Percentiles rank a stretch among this genome's conserved stretches.
Conservation (phyloP, 2,113 vertebrate genomes). For the Catharus bicknelli region DNA sequence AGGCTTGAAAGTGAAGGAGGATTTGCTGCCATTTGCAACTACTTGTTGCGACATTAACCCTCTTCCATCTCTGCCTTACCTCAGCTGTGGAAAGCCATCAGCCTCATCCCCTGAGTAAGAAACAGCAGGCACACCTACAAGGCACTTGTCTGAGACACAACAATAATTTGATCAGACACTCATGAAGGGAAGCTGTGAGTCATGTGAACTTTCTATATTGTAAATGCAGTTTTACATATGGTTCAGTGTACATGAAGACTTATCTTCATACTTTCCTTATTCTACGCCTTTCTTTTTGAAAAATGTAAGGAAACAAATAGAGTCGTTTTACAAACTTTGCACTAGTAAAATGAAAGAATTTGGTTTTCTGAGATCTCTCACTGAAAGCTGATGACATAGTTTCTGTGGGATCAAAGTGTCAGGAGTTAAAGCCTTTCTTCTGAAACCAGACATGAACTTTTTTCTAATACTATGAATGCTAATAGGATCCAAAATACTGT, state of each 20-base stretch:
- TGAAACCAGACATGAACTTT: neutral
- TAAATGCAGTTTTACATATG: neutral
- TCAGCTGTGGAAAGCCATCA: neutral
- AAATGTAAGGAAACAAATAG: neutral
- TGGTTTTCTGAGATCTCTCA: neutral
- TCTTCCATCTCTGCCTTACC: fast-evolving
- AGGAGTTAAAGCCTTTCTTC: neutral
- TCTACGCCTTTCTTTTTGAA: neutral
- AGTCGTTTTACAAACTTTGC: neutral
- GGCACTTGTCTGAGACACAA: neutral
- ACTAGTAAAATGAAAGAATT: neutral
- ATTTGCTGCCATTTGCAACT: neutral
- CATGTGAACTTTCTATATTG: neutral
- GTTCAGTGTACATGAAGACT: neutral
- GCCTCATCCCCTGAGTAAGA: neutral
- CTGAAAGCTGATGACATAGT: neutral
- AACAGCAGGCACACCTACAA: neutral
- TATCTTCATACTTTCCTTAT: neutral
- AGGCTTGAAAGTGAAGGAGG: neutral
- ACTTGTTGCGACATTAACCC: neutral
- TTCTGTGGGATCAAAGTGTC: neutral
- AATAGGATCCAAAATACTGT: constrained; percentile 1
- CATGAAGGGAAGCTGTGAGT: neutral
- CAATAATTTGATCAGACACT: neutral
- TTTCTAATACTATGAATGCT: neutral